Percentiles rank a stretch among this genome's conserved stretches.
These are phyloP conservation scores for Biston stratarius DNA, from an alignment of 2,888 invertebrate genomes.

Conservation along the genomic window DNA sequence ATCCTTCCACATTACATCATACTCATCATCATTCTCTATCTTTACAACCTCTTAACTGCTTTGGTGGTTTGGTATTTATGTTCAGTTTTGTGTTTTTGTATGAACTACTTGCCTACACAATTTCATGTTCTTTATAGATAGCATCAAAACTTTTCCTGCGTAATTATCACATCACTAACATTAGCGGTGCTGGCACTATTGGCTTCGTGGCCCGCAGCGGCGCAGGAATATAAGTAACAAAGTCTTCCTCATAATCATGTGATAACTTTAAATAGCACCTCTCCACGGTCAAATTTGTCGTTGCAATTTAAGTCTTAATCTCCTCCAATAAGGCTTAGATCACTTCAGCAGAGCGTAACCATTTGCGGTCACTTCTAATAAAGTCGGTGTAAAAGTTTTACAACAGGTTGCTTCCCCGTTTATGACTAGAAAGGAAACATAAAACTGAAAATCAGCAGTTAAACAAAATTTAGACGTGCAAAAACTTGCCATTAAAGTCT, in stretches of 20 bases:
- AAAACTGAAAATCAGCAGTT: conserved; percentile 55
- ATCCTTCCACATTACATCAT: too few relatives aligned
- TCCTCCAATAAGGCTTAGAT: not conserved
- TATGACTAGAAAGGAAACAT: conserved; percentile 53
- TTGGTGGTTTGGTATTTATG: too few relatives aligned
- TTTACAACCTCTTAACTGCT: too few relatives aligned
- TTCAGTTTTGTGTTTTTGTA: too few relatives aligned
- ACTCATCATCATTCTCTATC: too few relatives aligned
- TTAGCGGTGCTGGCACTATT: too few relatives aligned
- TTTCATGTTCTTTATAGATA: too few relatives aligned
- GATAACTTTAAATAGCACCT: conserved; percentile 11
- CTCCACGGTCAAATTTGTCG: not conserved
- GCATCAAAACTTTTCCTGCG: too few relatives aligned
- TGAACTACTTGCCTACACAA: too few relatives aligned
- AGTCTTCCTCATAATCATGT: conserved; percentile 13
- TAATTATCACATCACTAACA: too few relatives aligned
- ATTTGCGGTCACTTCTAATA: conserved; percentile 48
- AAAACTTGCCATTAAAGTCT: not conserved
- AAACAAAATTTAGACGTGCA: not conserved
- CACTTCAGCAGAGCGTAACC: conserved; percentile 1
- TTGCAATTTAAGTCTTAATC: conserved; percentile 8
- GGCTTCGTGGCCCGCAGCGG: too few relatives aligned
- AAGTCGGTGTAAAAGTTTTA: conserved; percentile 67
- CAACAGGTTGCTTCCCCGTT: conserved; percentile 63
- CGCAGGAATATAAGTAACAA: too few relatives aligned